Evolutionary conservation across 2,113 vertebrate genomes (phyloP).

Genomic region (Actenoides lindsayi): DNA sequence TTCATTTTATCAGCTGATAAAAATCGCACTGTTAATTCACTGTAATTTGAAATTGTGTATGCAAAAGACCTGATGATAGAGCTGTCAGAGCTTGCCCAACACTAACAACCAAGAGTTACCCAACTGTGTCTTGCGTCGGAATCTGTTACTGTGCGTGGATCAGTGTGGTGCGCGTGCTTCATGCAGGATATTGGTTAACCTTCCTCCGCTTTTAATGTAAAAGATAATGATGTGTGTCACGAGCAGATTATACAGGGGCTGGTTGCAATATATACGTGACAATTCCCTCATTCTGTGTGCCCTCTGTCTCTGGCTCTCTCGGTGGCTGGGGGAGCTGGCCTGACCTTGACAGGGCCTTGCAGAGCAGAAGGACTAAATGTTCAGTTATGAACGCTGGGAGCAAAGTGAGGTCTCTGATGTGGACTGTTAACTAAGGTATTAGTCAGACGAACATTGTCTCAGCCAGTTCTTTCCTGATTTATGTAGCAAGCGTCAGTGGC

Average conservation of each 20-base stretch:
- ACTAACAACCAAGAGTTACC: neutral
- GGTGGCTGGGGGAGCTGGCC: neutral
- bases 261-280: neutral
- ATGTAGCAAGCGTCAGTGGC: neutral
- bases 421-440: neutral
- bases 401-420: slow-evolving; percentile 1
- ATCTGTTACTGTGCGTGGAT: neutral
- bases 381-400: neutral
- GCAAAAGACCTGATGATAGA: slow-evolving; percentile 22
- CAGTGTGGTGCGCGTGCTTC: neutral
- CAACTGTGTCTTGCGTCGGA: neutral
- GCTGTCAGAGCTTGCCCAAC: slow-evolving; percentile 58
- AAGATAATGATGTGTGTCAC: slow-evolving; percentile 53
- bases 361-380: neutral
- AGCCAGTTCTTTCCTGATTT: slow-evolving; percentile 20
- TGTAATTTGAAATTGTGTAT: slow-evolving; percentile 55
- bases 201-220: slow-evolving; percentile 20
- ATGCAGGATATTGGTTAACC: slow-evolving; percentile 5
- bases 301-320: neutral
- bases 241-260: neutral
- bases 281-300: neutral
- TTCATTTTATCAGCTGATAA: slow-evolving; percentile 64
- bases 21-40: slow-evolving; percentile 25
- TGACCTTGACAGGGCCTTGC: neutral
- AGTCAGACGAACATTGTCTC: slow-evolving; percentile 3